Conservation (phyloP, 1,140 invertebrate genomes). For the Drosophila kepulauana region DNA sequence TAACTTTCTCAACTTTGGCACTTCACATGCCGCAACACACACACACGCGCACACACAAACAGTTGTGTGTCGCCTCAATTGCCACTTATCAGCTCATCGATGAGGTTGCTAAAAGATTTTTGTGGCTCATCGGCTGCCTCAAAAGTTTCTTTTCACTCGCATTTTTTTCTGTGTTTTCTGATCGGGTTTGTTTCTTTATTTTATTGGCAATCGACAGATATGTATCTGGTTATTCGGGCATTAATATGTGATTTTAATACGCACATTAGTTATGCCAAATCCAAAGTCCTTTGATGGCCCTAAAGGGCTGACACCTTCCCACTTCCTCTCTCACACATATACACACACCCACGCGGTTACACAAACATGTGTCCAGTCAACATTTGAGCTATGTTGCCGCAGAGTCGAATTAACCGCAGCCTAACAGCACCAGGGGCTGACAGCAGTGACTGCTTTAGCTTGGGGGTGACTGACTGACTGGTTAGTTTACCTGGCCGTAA, state of each 20-base stretch:
- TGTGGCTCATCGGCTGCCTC: slow-evolving; percentile 22
- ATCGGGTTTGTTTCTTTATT: slow-evolving; percentile 20
- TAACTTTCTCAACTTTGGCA: slow-evolving; percentile 81
- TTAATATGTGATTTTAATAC: slow-evolving; percentile 78
- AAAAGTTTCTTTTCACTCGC: slow-evolving; percentile 47
- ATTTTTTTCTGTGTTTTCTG: slow-evolving; percentile 33
- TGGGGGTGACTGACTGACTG: slow-evolving; percentile 5
- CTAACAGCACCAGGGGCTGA: not conserved
- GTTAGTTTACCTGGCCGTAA: slow-evolving; percentile 46
- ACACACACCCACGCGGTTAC: not conserved
- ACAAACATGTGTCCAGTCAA: slow-evolving; percentile 35
- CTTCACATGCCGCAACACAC: slow-evolving; percentile 51
- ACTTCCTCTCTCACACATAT: not conserved
- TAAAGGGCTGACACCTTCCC: slow-evolving; percentile 59
- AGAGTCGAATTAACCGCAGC: slow-evolving; percentile 17
- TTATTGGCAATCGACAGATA: slow-evolving; percentile 59
- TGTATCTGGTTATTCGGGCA: slow-evolving; percentile 41
- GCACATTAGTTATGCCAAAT: slow-evolving; percentile 72
- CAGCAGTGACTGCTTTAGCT: not conserved
- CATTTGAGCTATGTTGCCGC: slow-evolving; percentile 46
- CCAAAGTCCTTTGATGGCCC: slow-evolving; percentile 70
- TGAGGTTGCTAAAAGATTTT: slow-evolving; percentile 69
- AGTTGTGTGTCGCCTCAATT: slow-evolving; percentile 69
- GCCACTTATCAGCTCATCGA: slow-evolving; percentile 81
- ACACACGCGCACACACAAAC: slow-evolving; percentile 30